These are phyloP conservation scores for Periophthalmus modestus DNA, from an alignment of 2,113 vertebrate species.

Conservation along the genomic window DNA sequence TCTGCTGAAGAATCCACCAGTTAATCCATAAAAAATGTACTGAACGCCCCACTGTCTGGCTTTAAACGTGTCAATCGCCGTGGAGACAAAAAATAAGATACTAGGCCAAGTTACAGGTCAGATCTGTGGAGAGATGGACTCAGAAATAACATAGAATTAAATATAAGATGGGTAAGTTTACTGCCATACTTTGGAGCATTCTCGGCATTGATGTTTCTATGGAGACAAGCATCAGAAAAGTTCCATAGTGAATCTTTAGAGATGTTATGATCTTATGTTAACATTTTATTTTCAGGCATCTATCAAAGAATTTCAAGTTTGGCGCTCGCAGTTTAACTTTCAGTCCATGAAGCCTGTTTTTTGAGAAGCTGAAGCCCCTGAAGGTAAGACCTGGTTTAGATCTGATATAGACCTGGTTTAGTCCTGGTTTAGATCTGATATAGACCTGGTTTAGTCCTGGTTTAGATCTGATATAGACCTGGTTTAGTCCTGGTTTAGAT, in stretches of 20 bases:
- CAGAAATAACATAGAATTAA: no score
- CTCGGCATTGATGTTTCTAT: no score
- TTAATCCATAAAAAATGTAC: no score
- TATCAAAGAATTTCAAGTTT: conserved; percentile 84
- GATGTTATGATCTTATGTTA: not conserved
- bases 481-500: no score
- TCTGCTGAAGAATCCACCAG: no score
- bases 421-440: not conserved
- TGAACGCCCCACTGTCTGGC: not conserved
- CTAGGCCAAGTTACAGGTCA: not conserved
- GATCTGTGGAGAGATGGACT: not conserved
- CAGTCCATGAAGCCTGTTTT: conserved; percentile 75
- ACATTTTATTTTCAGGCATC: conserved; percentile 65
- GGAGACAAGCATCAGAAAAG: not conserved
- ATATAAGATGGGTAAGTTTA: no score
- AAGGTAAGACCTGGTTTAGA: conserved; percentile 71
- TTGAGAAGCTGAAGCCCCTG: conserved; percentile 80
- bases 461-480: no score
- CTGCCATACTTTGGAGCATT: no score
- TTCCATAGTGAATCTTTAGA: not conserved
- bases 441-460: no score
- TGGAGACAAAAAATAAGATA: not conserved
- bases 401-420: not conserved
- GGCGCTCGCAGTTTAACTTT: conserved; percentile 87
- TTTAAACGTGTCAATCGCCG: not conserved